phyloP scores from a whole-genome alignment of 2,113 vertebrate species.

The Tetraodon nigroviridis region DNA sequence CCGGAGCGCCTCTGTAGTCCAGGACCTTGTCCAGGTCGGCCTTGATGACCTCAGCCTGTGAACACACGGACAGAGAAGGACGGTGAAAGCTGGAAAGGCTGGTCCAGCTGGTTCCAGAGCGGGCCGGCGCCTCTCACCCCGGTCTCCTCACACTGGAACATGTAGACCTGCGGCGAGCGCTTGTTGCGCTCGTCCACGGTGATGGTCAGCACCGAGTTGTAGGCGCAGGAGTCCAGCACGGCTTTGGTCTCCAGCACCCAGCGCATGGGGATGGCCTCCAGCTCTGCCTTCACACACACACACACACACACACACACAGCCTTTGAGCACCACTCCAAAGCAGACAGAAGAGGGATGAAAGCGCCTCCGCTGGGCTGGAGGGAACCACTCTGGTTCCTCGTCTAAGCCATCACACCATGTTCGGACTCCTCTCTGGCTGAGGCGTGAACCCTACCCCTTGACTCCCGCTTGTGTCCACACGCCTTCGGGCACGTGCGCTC shows the following conservation, averaged over 20 bases:
- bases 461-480: too few species aligned
- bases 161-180: slow-evolving; percentile 62
- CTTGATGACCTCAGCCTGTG: slow-evolving; percentile 77
- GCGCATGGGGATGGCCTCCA: slow-evolving; percentile 77
- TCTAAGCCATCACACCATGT: too few species aligned
- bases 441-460: too few species aligned
- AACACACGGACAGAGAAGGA: background rate
- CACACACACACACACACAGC: too few species aligned
- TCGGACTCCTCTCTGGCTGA: too few species aligned
- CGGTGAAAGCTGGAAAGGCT: background rate
- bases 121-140: slow-evolving; percentile 70
- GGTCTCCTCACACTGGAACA: slow-evolving; percentile 86
- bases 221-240: slow-evolving; percentile 71
- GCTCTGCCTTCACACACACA: slow-evolving; percentile 73
- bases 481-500: background rate
- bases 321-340: too few species aligned
- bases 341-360: too few species aligned
- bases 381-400: too few species aligned
- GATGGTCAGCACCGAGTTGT: slow-evolving; percentile 79
- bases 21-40: slow-evolving; percentile 73
- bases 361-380: too few species aligned
- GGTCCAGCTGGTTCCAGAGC: background rate
- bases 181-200: slow-evolving; percentile 63
- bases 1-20: background rate
- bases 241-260: slow-evolving; percentile 66